Base-by-base conservation (phyloP, 2,888 invertebrate genomes). In the Eupeodes latifasciatus region DNA sequence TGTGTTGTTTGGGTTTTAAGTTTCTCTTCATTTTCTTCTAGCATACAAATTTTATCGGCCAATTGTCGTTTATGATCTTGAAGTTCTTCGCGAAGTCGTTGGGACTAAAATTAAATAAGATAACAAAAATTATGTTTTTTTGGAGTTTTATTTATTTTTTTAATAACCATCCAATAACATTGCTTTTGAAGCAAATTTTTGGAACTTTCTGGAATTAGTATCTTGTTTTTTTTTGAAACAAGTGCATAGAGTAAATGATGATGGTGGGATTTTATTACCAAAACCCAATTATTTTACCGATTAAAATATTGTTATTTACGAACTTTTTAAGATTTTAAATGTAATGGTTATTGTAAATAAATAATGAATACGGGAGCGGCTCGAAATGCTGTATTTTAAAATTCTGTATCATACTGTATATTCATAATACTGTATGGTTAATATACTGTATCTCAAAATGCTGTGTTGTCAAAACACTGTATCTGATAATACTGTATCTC, bases 21-120 rank as follows among this genome's bases (percentile, higher is more conserved):
- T 80, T 93, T 91, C 62, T 91, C 91, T 66, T 92, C 91, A 2
- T 91, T 85, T 16, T 93, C 93, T 76, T 92, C 92, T 3, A 93
- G 90, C 85, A 92, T 91, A 66, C 93, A 93, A 4, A 89, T 90
- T 83, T 91, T 92, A 71, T 93, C 92, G 27, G 93, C 93, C 80
- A 93, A 81, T 49, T 92, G 90, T 44, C 90, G 89, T 85, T 92
- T 92, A 49, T 91, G 87, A 62, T 91, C 91, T 75, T 91, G 90
- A 4, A 92, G 64, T 79, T 92, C 91, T 83, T 91, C 91, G 53
- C 90, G 90, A 9, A 92, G 79, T 88, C 90, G 91, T 84, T 91
- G 90, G 57, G 89, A 88, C 90, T 90, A 64, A n/a, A 82, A 83
- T 27, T 62, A 9, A 64, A 59, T 4, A 85, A 64, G 85, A 75